Evolutionary conservation across 2,888 invertebrate genomes (phyloP).

Genomic region (Synanthedon myopaeformis): DNA sequence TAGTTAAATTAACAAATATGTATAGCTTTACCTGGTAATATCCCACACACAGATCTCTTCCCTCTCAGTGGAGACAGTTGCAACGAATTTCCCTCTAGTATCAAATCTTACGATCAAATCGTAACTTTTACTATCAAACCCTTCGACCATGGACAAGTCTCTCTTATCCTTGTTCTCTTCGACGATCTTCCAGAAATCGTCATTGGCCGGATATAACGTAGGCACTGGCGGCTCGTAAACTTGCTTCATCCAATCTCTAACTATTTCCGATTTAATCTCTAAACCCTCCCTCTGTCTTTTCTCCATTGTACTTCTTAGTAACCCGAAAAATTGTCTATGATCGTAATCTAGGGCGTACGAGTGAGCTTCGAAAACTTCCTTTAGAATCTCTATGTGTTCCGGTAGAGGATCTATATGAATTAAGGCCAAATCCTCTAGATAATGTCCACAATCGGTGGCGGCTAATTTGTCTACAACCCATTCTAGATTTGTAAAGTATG

Average conservation of each 20-base stretch:
- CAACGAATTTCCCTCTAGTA: slow-evolving; percentile 77
- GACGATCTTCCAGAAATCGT: slow-evolving; percentile 45
- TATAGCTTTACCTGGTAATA: slow-evolving; percentile 56
- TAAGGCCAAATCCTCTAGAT: slow-evolving; percentile 81
- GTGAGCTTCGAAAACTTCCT: slow-evolving; percentile 78
- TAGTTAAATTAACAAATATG: neutral
- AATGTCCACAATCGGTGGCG: slow-evolving; percentile 80
- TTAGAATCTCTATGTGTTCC: slow-evolving; percentile 69
- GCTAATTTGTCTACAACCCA: slow-evolving; percentile 87
- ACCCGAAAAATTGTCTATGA: slow-evolving; percentile 84
- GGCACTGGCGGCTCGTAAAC: slow-evolving; percentile 70
- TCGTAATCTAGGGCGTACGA: slow-evolving; percentile 82
- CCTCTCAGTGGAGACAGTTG: slow-evolving; percentile 78
- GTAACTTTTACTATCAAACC: slow-evolving; percentile 62
- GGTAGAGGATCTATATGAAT: slow-evolving; percentile 57
- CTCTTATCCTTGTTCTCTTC: slow-evolving; percentile 40
- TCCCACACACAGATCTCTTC: slow-evolving; percentile 89
- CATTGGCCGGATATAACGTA: slow-evolving; percentile 71
- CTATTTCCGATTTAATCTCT: slow-evolving; percentile 41
- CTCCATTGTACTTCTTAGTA: slow-evolving; percentile 56
- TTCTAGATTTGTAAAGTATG: slow-evolving; percentile 79
- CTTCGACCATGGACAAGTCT: slow-evolving; percentile 42
- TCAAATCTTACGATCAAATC: slow-evolving; percentile 75
- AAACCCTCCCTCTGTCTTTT: slow-evolving; percentile 40
- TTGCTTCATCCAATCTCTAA: slow-evolving; percentile 53